Conservation (phyloP, 2,113 vertebrate genomes). For the Sphyrna mokarran region DNA sequence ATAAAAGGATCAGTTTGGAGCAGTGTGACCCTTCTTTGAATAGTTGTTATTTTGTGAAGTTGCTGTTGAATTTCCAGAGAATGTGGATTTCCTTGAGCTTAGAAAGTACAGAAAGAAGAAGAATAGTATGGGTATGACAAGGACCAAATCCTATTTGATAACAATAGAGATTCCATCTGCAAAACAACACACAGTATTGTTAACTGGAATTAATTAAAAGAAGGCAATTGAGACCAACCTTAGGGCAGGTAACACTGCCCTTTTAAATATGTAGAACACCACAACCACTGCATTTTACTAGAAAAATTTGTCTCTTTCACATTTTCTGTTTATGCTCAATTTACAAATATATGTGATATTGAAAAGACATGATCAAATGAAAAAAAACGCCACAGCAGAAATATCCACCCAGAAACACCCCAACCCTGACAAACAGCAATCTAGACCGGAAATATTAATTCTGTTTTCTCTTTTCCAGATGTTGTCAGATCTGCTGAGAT, state of each 20-base stretch:
- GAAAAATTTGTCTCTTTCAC: neutral
- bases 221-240: no score
- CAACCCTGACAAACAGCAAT: no score
- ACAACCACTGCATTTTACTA: no score
- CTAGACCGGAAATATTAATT: no score
- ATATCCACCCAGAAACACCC: no score
- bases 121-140: neutral
- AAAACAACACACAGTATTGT: no score
- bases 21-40: neutral
- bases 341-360: neutral
- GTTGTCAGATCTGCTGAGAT: no score
- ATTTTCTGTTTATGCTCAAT: neutral
- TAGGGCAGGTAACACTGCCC: no score
- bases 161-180: no score
- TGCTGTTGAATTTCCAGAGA: neutral
- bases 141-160: neutral
- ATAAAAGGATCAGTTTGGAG: neutral
- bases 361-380: neutral
- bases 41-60: neutral
- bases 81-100: neutral
- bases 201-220: no score
- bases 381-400: neutral
- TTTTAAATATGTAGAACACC: no score
- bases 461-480: no score
- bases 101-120: neutral